These are phyloP conservation scores for Trogon melanurus DNA, from an alignment of 2,113 vertebrate species.

Conservation along the genomic window DNA sequence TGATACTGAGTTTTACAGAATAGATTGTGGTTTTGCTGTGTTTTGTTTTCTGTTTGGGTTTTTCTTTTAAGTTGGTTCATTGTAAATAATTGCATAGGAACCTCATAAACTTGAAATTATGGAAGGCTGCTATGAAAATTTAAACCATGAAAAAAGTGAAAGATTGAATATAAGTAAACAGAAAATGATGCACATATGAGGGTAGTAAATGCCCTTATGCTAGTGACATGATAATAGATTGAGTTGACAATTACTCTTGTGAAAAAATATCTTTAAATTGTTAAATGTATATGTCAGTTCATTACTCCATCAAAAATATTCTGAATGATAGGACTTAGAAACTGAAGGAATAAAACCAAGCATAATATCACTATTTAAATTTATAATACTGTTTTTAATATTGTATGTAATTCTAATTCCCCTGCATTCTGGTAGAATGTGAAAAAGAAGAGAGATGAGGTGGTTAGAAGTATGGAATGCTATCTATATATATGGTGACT, in stretches of 20 bases:
- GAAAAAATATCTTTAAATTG: not conserved
- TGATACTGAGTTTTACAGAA: not conserved
- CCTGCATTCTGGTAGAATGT: not conserved
- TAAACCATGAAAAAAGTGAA: not conserved
- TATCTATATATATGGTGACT: rapidly evolving
- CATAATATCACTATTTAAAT: not conserved
- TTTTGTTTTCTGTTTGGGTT: not conserved
- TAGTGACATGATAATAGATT: not conserved
- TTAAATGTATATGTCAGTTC: not conserved
- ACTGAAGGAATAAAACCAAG: not conserved
- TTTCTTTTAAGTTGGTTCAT: not conserved
- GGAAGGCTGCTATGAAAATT: not conserved
- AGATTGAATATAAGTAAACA: not conserved
- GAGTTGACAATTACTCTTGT: not conserved
- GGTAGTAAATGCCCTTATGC: not conserved
- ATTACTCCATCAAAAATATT: not conserved
- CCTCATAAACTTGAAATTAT: not conserved
- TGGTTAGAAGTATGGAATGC: not conserved
- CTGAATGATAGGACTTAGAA: not conserved
- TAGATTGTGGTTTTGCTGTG: not conserved
- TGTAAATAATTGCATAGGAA: not conserved
- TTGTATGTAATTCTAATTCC: not conserved
- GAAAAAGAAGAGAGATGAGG: not conserved
- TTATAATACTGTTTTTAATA: not conserved
- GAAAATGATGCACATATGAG: not conserved